Base-by-base conservation (phyloP, 2,888 invertebrate species). In the Epistrophella euchroma region DNA sequence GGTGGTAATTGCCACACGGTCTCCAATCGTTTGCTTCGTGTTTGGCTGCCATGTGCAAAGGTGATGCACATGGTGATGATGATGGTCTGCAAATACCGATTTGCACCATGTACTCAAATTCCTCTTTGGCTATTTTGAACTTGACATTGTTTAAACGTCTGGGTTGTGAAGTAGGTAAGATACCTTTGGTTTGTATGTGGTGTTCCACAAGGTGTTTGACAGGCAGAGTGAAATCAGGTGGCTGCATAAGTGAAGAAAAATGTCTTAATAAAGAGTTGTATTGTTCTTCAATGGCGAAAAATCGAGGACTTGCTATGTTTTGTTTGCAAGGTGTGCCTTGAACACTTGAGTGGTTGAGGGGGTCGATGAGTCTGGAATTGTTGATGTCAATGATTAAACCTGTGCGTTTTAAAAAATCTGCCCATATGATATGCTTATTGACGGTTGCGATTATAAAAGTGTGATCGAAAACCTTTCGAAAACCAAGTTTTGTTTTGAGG, bases 61-160 rank as follows among this genome's bases (percentile, higher is more conserved):
- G 43, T 6, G 62, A 62, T 28, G 62, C 62, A 43, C 62, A 25
- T n/a, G 62, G 43, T 9, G 62, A 62, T 3, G 62, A 62, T 22
- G 28, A 62, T 5, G 43, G 25, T 6, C 37, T 37, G 37, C 37
- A 37, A 11, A 37, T 37, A 11, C 37, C 37, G 10, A 37, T 37
- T 11, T 37, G 37, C 2, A 37, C 37, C 37, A 37, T 37, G 37
- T 37, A 37, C 11, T 37, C 37, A 37, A 37, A 37, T 37, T 37
- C 37, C 1, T 37, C 37, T 11, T 37, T 11, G 10, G 37, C 37
- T 1, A 37, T 9, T 37, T 37, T 37, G 37, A 37, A 37, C 4
- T 37, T 37, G 11, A 37, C 10, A 11, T 37, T 37, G 37, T 37
- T 37, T 1, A 10, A 4, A 11, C 37, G 11, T 2, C 37, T 10